phyloP scores from a whole-genome alignment of 2,797 vertebrate species.

The Hirundo rustica region DNA sequence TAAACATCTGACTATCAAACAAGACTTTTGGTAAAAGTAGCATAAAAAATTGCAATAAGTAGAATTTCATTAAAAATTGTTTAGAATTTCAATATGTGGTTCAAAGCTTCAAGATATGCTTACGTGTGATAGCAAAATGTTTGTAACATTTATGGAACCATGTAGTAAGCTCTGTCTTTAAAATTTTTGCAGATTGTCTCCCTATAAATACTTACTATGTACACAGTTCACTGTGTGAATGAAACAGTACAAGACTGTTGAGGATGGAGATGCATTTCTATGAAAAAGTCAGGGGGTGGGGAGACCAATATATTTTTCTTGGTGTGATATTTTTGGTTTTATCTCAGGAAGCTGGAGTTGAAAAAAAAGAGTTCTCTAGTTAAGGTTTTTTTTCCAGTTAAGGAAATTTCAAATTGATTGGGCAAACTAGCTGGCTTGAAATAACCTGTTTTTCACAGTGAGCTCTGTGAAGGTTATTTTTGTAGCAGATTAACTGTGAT shows the following conservation, averaged over 20 bases:
- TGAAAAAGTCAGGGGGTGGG: neutral
- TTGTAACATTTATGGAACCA: neutral
- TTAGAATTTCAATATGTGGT: neutral
- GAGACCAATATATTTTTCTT: neutral
- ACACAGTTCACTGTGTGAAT: neutral
- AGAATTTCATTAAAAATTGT: neutral
- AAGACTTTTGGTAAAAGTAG: neutral
- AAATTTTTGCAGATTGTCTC: neutral
- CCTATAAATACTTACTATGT: neutral
- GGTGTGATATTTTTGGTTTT: neutral
- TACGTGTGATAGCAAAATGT: neutral
- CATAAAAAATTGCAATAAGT: neutral
- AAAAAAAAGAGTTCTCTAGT: neutral
- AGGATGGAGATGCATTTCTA: neutral
- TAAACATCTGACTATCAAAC: neutral
- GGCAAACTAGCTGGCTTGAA: neutral
- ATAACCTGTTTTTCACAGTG: neutral
- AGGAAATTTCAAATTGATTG: neutral
- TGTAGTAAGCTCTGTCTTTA: neutral
- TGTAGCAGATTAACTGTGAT: neutral
- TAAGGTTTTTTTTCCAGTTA: neutral
- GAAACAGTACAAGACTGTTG: neutral
- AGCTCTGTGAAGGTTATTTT: slow-evolving; percentile 10
- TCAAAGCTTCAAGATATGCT: neutral
- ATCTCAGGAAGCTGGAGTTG: neutral